Conservation (phyloP, 2,888 invertebrate genomes). For the Mechanitis mazaeus region DNA sequence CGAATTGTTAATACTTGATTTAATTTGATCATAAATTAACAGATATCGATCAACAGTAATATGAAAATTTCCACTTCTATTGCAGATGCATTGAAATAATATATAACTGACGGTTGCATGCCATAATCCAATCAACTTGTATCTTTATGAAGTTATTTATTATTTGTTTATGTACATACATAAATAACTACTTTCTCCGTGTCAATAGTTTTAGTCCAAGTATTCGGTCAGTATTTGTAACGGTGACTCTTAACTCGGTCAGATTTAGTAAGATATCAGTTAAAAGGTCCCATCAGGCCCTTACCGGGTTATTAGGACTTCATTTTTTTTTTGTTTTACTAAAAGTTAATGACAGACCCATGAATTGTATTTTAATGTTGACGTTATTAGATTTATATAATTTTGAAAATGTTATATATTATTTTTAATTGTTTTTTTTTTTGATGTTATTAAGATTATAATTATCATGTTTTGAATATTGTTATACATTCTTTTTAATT, state of each 20-base stretch:
- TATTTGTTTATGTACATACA: constrained; percentile 10
- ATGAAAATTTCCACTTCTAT: too few species aligned
- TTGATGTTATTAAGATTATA: too few species aligned
- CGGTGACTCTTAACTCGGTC: constrained; percentile 22
- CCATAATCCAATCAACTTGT: background rate
- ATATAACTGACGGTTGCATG: background rate
- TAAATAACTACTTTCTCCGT: constrained; percentile 18
- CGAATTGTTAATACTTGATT: too few species aligned
- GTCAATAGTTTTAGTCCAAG: constrained; percentile 18
- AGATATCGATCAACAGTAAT: too few species aligned
- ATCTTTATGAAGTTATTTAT: background rate
- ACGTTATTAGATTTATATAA: too few species aligned
- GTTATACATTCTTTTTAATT: too few species aligned
- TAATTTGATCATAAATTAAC: too few species aligned
- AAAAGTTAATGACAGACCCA: background rate
- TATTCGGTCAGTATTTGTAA: constrained; percentile 13
- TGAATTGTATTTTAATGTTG: background rate
- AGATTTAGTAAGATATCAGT: constrained; percentile 34
- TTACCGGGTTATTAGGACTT: constrained; percentile 9
- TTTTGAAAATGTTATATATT: too few species aligned
- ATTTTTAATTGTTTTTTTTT: too few species aligned
- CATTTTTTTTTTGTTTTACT: background rate
- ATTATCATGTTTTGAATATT: too few species aligned
- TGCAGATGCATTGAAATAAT: too few species aligned
- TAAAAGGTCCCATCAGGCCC: constrained; percentile 20